These are phyloP conservation scores for Novumbra hubbsi DNA, from an alignment of 2,797 vertebrate species.

Conservation along the genomic window DNA sequence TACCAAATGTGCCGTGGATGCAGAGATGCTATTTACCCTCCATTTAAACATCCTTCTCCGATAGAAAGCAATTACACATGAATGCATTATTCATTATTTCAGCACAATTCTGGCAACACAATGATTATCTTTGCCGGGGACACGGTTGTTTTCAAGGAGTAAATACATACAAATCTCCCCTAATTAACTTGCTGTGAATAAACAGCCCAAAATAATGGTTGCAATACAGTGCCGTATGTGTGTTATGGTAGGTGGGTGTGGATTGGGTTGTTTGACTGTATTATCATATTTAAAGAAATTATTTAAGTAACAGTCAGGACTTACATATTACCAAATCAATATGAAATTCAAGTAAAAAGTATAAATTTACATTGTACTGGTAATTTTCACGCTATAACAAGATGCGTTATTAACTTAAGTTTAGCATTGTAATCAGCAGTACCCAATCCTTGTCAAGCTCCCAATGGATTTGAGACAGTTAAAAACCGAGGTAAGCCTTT, in stretches of 20 bases:
- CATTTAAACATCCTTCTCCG: conserved; percentile 19
- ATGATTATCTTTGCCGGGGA: conserved; percentile 13
- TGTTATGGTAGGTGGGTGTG: background rate
- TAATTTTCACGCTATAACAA: too few species aligned
- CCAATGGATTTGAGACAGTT: too few species aligned
- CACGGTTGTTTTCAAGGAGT: conserved; percentile 33
- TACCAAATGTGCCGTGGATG: background rate
- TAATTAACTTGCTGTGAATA: conserved; percentile 29
- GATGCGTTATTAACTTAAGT: too few species aligned
- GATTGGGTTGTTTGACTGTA: background rate
- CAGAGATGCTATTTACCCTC: conserved; percentile 6
- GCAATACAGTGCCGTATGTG: background rate
- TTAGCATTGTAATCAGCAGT: too few species aligned
- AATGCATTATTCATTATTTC: conserved; percentile 31
- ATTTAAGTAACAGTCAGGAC: background rate
- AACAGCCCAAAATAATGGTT: background rate
- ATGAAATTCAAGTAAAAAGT: background rate
- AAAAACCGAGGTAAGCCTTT: too few species aligned
- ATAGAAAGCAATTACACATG: conserved; percentile 24
- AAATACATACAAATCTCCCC: conserved; percentile 3
- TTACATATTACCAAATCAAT: background rate
- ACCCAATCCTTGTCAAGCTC: too few species aligned
- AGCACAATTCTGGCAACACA: conserved; percentile 7
- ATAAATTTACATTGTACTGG: too few species aligned
- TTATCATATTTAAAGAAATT: background rate